Evolutionary conservation across 2,888 invertebrate species (phyloP), one percentile per base, ranked within the genome.

Genomic region (Liopterus haemorrhoidalis): DNA sequence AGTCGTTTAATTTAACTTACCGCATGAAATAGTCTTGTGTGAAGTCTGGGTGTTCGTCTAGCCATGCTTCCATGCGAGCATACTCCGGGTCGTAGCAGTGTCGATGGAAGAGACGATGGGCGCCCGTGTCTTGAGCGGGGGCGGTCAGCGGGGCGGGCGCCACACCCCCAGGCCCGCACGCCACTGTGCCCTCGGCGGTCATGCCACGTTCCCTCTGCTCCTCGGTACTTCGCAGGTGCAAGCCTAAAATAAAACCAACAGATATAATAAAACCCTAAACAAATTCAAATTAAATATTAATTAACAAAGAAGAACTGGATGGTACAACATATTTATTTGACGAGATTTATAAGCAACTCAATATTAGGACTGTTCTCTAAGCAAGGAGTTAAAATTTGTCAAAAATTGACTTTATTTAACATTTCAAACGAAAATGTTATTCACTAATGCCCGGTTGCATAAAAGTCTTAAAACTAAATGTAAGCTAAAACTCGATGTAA

Each of bases 31-130:
- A 95, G 70, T 94, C 92, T 67, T 91, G 87, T 55, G 90, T 87
- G 68, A 94, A 95, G 68, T 92, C 91, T 58, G 89, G 92, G 74
- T 95, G 93, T 69, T 93, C 93, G 71, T 95, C 94, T 57, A 95
- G 80, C 94, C 94, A 95, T 59, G 90, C 82, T 71, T 94, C 93
- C 74, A 93, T 90, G 54, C 85, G 81, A 47, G 89, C 85, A 69
- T 86, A 87, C 69, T 90, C 89, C 54, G 86, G 82, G 70, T 89
- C 87, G 69, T 89, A 89, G 66, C 76, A 72, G 43, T 57, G 51
- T 49, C 60, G 57, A 54, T 60, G 59, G 50, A 45, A 41, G 39
- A 61, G 59, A 45, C 62, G 70, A 66, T 68, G 65, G 64, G 63
- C 52, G 54, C 57, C 60, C 68, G 64, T 60, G 61, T 62, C 63